Evolutionary conservation across 2,797 vertebrate species (phyloP), one percentile per base, ranked within the genome.

Genomic region (Bovichtus variegatus): DNA sequence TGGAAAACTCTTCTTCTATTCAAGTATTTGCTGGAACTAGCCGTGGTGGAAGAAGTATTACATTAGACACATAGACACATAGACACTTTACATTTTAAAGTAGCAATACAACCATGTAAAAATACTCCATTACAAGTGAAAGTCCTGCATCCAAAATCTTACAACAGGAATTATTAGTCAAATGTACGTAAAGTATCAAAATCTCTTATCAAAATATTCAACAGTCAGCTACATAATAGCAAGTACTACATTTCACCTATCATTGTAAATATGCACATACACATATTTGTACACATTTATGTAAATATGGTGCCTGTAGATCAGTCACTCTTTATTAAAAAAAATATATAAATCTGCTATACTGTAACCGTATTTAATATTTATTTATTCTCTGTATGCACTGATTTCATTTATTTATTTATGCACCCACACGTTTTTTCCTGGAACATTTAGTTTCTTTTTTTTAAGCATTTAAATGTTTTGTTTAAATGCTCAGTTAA

Each of bases 381-480:
- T 6, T 2, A 15, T 29, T 46, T 34, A 34, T 9, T 63, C 2
- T 44, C 23, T 43, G 53, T 61, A 43, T 34, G 19, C 29, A 27
- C 40, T 41, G 38, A 31, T 46, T 40, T 23, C 11, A 34, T n/a
- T 18, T 16, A 54, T 54, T 21, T 40, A 41, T 18, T 60, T 41
- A 60, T 25, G 57, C 38, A 41, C 36, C 57, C 36, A 38, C 57
- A 60, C 21, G n/a, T 21, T 38, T 58, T 60, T 18, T 34, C 58
- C 9, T 16, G 13, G 29, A 36, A 50, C 31, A 15, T 47, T 19
- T 23, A 31, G 18, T 31, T 62, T 46, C 10, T 31, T 46, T 25
- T 25, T 59, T 59, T 10, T 31, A 21, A 16, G 12, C 13, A 1
- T 23, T 47, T 62, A 7, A 18, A 51, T 65, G 31, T 36, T 23